These are phyloP conservation scores for Polymixis flavicincta DNA, from an alignment of 2,888 invertebrate genomes.

Conservation along the genomic window DNA sequence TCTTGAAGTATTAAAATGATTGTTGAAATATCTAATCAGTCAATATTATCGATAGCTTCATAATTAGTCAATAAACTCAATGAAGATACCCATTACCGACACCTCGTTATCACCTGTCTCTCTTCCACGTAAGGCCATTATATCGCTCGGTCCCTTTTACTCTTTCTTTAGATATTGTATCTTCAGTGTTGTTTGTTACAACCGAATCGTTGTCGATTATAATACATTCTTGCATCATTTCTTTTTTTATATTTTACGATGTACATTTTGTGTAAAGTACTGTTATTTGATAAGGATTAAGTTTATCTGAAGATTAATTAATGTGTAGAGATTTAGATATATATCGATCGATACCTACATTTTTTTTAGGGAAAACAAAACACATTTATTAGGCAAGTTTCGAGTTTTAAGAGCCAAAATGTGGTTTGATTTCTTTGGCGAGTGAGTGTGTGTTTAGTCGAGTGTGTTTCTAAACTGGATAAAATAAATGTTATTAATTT, in stretches of 20 bases:
- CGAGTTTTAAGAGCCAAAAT: not conserved
- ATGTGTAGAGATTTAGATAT: not conserved
- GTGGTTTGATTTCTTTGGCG: not conserved
- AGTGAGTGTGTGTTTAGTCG: not conserved
- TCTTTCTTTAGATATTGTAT: conserved; percentile 53
- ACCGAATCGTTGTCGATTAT: conserved; percentile 26
- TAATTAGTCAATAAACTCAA: conserved; percentile 46
- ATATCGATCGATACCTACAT: too few species aligned
- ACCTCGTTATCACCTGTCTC: conserved; percentile 33
- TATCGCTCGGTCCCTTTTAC: conserved; percentile 30
- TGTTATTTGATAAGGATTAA: conserved; percentile 17
- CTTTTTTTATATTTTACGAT: conserved; percentile 22
- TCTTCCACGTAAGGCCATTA: conserved; percentile 18
- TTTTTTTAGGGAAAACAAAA: not conserved
- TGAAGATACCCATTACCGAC: conserved; percentile 24
- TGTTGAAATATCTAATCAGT: conserved; percentile 38
- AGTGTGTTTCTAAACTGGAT: conserved; percentile 36
- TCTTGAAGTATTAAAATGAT: conserved; percentile 23
- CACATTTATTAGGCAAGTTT: not conserved
- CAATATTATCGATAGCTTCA: conserved; percentile 27
- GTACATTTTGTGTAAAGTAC: not conserved
- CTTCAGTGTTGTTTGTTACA: conserved; percentile 47
- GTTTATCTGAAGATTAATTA: conserved; percentile 4
- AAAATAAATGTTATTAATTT: conserved; percentile 21
- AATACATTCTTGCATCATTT: conserved; percentile 46